Conservation (phyloP, 35 echinoderm and acorn worm species). For the Apostichopus japonicus region DNA sequence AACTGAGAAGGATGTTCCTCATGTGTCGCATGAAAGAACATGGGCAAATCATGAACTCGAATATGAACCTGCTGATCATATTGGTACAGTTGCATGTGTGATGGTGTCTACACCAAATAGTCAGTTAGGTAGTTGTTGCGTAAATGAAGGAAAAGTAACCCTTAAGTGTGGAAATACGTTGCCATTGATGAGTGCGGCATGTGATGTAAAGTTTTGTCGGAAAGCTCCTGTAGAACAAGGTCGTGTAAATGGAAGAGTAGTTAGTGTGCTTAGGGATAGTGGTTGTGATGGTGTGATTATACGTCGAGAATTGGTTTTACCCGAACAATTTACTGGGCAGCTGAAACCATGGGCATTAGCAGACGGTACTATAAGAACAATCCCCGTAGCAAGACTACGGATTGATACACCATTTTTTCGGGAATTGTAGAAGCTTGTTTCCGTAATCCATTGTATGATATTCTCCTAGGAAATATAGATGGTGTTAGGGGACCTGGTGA, state of each 20-base stretch:
- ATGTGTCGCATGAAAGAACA: too few relatives aligned
- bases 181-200: too few relatives aligned
- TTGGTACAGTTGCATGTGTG: too few relatives aligned
- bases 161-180: too few relatives aligned
- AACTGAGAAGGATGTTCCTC: too few relatives aligned
- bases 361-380: not conserved
- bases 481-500: slow-evolving; percentile 16
- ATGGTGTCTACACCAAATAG: too few relatives aligned
- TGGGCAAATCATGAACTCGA: too few relatives aligned
- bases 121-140: too few relatives aligned
- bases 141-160: too few relatives aligned
- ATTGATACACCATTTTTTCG: slow-evolving; percentile 11
- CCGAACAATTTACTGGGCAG: not conserved
- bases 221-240: not conserved
- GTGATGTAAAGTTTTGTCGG: too few relatives aligned
- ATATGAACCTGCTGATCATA: too few relatives aligned
- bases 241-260: not conserved
- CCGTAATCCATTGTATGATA: slow-evolving; percentile 9
- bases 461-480: slow-evolving; percentile 30
- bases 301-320: not conserved
- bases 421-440: not conserved
- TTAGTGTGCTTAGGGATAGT: slow-evolving; percentile 10
- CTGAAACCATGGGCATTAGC: not conserved
- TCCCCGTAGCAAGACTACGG: not conserved
- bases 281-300: slow-evolving; percentile 23